Base-by-base conservation (phyloP, 2,113 vertebrate genomes). In the Empidonax traillii region DNA sequence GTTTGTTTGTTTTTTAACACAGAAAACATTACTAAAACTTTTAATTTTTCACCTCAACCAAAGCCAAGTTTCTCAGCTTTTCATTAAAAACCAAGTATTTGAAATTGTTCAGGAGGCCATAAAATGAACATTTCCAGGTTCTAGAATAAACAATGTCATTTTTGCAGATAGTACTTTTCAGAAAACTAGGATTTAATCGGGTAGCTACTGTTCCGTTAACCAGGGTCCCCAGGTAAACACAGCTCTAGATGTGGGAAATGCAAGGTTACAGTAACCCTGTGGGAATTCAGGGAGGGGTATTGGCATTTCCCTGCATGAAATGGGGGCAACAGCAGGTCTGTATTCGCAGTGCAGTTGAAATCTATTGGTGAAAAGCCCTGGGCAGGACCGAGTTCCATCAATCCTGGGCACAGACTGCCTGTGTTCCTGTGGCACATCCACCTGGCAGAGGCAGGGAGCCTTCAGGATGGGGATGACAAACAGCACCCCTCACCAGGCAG, bases 291-390 rank as follows among this genome's bases (percentile, higher is more conserved):
- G 5, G 61, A 28, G 10, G 11, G 20, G 2, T 35, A 41, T 28
- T 85, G 55, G 58, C 51, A 41, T 79, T 94, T 52, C 33, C 22
- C 35, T 59, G 47, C 17, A 5, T 25, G 18, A 56, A 69, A 27
- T 4, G 5, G 16, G 8, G n/a, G 20, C 6, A 9, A 23, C 33
- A 51, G 9, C 16, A 2, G 6, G 22, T 18, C 52, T 2, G 1
- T 23, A 1, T 71, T 53, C 19, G 52, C 35, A 39, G 43, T 14
- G 16, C 28, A 35, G 41, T 15, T 88, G 79, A 72, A 73, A 73
- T 83, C 21, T 61, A 7, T 52, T 55, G 53, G 56, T 56, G 67
- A 18, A 73, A 61, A 89, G 49, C 72, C 39, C 24, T 0, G 1
- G 47, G 53, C 67, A 82, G 74, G 23, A 16, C 63, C 19, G 37